A percentile compares a stretch with the other conserved stretches of the same genome.
These are phyloP conservation scores for Diadegma fenestrale DNA, from an alignment of 2,888 invertebrate species.

Conservation along the genomic window DNA sequence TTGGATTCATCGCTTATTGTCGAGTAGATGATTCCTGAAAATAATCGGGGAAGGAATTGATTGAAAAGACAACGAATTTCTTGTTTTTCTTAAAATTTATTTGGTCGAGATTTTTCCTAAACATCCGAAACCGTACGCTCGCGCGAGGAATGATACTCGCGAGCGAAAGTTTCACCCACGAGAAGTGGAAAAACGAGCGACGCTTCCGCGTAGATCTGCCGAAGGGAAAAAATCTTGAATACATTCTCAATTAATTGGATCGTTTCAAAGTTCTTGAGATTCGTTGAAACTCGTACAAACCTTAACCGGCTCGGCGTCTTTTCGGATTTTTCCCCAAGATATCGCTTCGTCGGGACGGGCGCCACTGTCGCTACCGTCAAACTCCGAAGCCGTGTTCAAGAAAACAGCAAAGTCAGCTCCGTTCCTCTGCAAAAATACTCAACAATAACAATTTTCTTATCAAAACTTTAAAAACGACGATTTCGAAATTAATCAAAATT, in stretches of 20 bases:
- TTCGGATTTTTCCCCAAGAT: conserved; percentile 99
- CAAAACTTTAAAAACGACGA: too few relatives aligned
- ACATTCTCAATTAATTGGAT: neutral
- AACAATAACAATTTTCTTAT: too few relatives aligned
- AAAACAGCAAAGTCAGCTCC: conserved; percentile 98
- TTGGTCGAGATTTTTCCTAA: conserved; percentile 68
- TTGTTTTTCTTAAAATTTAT: conserved; percentile 65
- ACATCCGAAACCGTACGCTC: conserved; percentile 76
- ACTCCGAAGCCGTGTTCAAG: conserved; percentile 97
- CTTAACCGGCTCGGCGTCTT: conserved; percentile 95
- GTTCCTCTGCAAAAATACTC: conserved; percentile 89
- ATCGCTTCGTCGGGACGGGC: conserved; percentile 99
- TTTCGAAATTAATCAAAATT: neutral
- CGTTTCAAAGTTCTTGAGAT: neutral
- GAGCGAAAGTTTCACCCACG: conserved; percentile 98
- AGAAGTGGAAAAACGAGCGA: conserved; percentile 97
- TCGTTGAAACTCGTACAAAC: conserved; percentile 80
- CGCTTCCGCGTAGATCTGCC: conserved; percentile 95
- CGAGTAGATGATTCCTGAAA: neutral
- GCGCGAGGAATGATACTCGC: conserved; percentile 77
- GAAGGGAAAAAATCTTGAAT: neutral
- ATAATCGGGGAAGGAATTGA: neutral
- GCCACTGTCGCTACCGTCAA: conserved; percentile 99
- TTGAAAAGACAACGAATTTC: neutral
- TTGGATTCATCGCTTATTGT: too few relatives aligned